Evolutionary conservation across 2,113 vertebrate genomes (phyloP).

Genomic region (Ammodytes marinus): DNA sequence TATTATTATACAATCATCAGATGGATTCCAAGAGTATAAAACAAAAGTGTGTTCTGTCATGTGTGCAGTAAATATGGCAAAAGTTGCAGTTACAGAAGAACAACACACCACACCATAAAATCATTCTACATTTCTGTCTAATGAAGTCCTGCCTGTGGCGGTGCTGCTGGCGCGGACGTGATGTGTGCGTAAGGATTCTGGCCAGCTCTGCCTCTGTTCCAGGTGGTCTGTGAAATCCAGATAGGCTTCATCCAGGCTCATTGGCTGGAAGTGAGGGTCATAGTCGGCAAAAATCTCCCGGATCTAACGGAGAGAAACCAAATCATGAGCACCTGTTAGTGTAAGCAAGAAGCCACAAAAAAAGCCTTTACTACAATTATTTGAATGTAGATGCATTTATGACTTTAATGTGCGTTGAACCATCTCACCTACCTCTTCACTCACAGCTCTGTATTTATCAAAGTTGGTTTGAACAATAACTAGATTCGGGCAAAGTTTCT

Average conservation of each 20-base stretch:
- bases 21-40: background rate
- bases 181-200: conserved; percentile 88
- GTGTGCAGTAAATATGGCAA: background rate
- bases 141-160: conserved; percentile 57
- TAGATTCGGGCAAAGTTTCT: conserved; percentile 93
- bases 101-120: background rate
- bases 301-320: conserved; percentile 83
- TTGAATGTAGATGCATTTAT: background rate
- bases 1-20: background rate
- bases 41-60: background rate
- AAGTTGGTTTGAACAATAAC: conserved; percentile 93
- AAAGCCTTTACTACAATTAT: background rate
- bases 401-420: background rate
- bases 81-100: background rate
- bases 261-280: conserved; percentile 91
- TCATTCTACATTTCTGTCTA: background rate
- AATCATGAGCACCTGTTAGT: conserved; percentile 19
- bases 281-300: conserved; percentile 92
- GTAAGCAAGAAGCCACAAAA: conserved; percentile 16
- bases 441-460: conserved; percentile 93
- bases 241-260: conserved; percentile 98
- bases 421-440: conserved; percentile 88
- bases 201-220: conserved; percentile 89
- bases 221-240: conserved; percentile 95
- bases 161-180: conserved; percentile 55